A percentile compares a stretch with the other conserved stretches of the same genome.
These are phyloP conservation scores for Ctenoplectra terminalis DNA, from an alignment of 1,140 invertebrate genomes.

Conservation along the genomic window DNA sequence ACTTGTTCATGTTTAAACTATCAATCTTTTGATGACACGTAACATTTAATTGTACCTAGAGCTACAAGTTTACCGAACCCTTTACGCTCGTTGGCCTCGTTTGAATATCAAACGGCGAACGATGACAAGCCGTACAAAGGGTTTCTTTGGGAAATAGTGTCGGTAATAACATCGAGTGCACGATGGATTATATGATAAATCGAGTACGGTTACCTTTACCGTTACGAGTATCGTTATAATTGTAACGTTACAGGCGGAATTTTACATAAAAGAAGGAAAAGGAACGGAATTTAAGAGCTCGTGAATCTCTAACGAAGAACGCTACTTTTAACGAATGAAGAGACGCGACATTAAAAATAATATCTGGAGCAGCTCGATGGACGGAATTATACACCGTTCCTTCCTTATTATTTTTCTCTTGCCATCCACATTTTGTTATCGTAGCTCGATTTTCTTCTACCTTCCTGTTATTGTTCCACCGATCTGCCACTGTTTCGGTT, in stretches of 20 bases:
- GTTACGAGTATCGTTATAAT: slow-evolving; percentile 16
- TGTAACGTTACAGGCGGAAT: background rate
- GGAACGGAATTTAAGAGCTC: slow-evolving; percentile 16
- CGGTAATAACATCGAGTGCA: background rate
- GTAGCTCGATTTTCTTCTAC: too few species aligned
- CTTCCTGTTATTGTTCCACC: background rate
- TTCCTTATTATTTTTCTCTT: slow-evolving; percentile 13
- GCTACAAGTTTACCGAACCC: background rate
- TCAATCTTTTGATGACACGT: background rate
- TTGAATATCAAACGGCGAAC: slow-evolving; percentile 19
- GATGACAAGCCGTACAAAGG: background rate
- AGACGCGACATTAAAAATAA: slow-evolving; percentile 44
- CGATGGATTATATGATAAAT: slow-evolving; percentile 17
- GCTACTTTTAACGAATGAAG: slow-evolving; percentile 23
- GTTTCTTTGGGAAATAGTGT: slow-evolving; percentile 23
- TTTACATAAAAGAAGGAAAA: background rate
- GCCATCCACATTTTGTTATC: background rate
- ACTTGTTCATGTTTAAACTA: background rate
- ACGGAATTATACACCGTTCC: background rate
- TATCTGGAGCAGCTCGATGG: slow-evolving; percentile 27
- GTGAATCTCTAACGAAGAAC: slow-evolving; percentile 37
- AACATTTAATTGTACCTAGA: background rate
- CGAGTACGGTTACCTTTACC: slow-evolving; percentile 7
- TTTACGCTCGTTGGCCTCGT: background rate
- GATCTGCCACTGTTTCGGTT: background rate